Evolutionary conservation across 2,113 vertebrate genomes (phyloP).

Genomic region (Leptobrachium leishanense): DNA sequence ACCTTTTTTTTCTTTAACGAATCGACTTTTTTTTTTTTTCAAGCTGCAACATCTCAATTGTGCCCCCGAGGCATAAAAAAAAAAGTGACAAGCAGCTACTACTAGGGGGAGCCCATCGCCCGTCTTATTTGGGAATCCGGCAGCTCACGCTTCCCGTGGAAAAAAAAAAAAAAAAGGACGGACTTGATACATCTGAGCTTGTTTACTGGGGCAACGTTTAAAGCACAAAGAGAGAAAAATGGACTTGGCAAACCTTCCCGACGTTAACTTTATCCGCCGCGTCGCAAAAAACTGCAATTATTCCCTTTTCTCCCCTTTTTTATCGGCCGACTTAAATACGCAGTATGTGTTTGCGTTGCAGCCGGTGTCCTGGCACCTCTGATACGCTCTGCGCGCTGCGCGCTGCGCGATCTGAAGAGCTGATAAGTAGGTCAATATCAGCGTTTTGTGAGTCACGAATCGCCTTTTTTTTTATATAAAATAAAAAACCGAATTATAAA

Average conservation of each 20-base stretch:
- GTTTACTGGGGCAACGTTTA: constrained; percentile 34
- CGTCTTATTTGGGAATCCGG: constrained; percentile 54
- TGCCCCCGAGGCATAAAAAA: constrained; percentile 47
- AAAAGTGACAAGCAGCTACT: constrained; percentile 54
- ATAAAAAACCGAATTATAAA: too few species aligned
- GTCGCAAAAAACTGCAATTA: background rate
- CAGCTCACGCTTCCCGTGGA: background rate
- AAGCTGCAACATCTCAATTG: constrained; percentile 45
- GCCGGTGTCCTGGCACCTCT: too few species aligned
- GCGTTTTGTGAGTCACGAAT: background rate
- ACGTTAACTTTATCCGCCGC: background rate
- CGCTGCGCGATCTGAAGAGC: too few species aligned
- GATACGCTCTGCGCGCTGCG: too few species aligned
- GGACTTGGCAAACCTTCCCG: constrained; percentile 15
- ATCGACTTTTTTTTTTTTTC: background rate
- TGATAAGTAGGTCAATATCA: too few species aligned
- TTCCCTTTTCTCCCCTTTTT: background rate
- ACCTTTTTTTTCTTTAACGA: constrained; percentile 48
- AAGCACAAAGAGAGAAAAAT: constrained; percentile 32
- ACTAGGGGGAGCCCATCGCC: constrained; percentile 77
- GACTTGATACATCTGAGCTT: constrained; percentile 1
- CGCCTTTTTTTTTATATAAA: background rate
- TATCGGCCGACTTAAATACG: too few species aligned
- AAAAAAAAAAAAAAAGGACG: too few species aligned
- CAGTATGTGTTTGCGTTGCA: too few species aligned